A percentile compares a stretch with the other conserved stretches of the same genome.
These are phyloP conservation scores for Lottia gigantea DNA, from an alignment of 2,888 invertebrate species.

Conservation along the genomic window DNA sequence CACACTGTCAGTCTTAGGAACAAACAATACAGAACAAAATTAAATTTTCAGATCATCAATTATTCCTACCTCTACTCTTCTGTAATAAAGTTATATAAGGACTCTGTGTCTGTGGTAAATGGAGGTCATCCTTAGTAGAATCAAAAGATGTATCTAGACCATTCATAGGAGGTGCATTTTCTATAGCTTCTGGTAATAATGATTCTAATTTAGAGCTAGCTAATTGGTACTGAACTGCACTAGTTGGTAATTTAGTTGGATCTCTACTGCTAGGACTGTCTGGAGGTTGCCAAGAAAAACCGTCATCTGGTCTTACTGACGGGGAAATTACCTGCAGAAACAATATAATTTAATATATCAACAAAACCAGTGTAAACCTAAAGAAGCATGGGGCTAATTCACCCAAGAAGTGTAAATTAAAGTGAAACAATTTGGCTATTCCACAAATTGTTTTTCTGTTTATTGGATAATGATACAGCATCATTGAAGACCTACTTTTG, in stretches of 20 bases:
- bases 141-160: constrained; percentile 25
- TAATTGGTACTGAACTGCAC: constrained; percentile 4
- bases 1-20: too few relatives aligned
- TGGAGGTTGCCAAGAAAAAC: constrained; percentile 26
- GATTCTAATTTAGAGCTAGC: background rate
- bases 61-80: constrained; percentile 82
- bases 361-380: too few relatives aligned
- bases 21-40: too few relatives aligned
- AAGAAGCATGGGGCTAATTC: background rate
- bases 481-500: too few relatives aligned
- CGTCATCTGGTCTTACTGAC: constrained; percentile 22
- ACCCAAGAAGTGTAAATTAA: background rate
- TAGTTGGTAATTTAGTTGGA: constrained; percentile 6
- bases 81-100: constrained; percentile 88
- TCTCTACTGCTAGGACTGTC: constrained; percentile 11
- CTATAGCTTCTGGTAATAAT: background rate
- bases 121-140: constrained; percentile 39
- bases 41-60: too few relatives aligned
- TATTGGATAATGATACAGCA: too few relatives aligned
- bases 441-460: too few relatives aligned
- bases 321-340: background rate
- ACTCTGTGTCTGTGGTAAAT: constrained; percentile 82
- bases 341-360: too few relatives aligned
- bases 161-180: constrained; percentile 24
- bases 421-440: too few relatives aligned